Base-by-base conservation (phyloP, 2,888 invertebrate species). In the Sphecodes monilicornis region DNA sequence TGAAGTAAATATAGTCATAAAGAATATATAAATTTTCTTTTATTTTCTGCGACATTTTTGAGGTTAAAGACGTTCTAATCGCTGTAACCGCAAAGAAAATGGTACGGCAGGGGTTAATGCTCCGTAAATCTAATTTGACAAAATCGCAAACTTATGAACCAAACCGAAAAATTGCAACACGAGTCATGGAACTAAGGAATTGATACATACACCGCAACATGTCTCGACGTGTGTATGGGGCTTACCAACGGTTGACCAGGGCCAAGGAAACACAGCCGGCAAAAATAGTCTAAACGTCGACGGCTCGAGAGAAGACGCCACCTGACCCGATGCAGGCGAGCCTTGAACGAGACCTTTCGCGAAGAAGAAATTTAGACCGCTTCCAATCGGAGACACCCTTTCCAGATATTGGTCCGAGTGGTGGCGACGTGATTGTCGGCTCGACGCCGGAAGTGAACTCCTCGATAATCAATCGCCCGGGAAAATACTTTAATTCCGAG, bases 201-300 rank as follows among this genome's bases (percentile, higher is more conserved):
- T n/a, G n/a, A n/a, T n/a, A n/a, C n/a, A n/a, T 43, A 16, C 16
- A 5, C 46, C 18, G 46, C 46, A 18, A 18, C 22, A 0, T 50
- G 22, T 22, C 22, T 22, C 8, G 22, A 10, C 50, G 22, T 1
- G 50, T 10, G 50, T 22, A 10, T 1, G 22, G 3, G 22, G 50
- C 3, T 10, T 22, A n/a, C n/a, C n/a, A 90, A 84, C 89, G 90
- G 87, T 89, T 88, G 85, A 74, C 75, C 83, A 77, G 50, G 64
- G 60, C 43, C 50, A 39, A 64, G 77, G 68, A 80, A 66, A 32
- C 41, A 70, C 36, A 13, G 22, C 11, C 5, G 43, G 13, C 36
- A 43, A 64, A 60, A 60, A 80, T 66, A 71, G 36, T 46, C 22
- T 5, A 46, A 66, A 66, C 29, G 18, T 8, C 5, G 57, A 16